These are phyloP conservation scores for Phalacrocorax pelagicus DNA, from an alignment of 2,113 vertebrate species.

Conservation along the genomic window DNA sequence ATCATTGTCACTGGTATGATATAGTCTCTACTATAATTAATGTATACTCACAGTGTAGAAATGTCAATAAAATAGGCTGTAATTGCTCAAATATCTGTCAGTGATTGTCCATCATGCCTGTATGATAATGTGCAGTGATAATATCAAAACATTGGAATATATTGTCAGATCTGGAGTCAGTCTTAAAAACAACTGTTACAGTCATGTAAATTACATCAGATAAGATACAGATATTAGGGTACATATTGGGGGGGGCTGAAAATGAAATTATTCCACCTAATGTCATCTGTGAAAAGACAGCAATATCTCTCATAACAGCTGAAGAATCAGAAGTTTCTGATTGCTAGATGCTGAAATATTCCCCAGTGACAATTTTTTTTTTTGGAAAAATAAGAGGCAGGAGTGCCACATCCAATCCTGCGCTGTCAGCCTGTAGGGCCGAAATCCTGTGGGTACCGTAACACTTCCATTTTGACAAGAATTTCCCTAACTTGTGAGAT, in stretches of 20 bases:
- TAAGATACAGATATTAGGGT: constrained; percentile 17
- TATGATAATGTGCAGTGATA: constrained; percentile 15
- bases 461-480: neutral
- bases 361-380: constrained; percentile 45
- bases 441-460: constrained; percentile 17
- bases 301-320: constrained; percentile 50
- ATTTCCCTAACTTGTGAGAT: neutral
- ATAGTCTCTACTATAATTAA: constrained; percentile 36
- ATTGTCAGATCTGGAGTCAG: constrained; percentile 40
- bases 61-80: constrained; percentile 52
- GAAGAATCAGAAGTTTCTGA: constrained; percentile 50
- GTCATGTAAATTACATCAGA: constrained; percentile 47
- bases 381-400: constrained; percentile 56
- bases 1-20: neutral
- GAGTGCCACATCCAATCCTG: constrained; percentile 52
- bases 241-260: neutral
- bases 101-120: constrained; percentile 42
- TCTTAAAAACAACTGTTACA: constrained; percentile 53
- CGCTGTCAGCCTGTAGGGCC: constrained; percentile 18
- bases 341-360: constrained; percentile 57
- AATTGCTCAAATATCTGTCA: constrained; percentile 56
- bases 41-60: constrained; percentile 2
- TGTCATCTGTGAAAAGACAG: constrained; percentile 49
- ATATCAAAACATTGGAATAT: constrained; percentile 51
- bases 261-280: constrained; percentile 60